Evolutionary conservation across 2,888 invertebrate genomes (phyloP), one percentile per base, ranked within the genome.

Genomic region (Philaethria dido): DNA sequence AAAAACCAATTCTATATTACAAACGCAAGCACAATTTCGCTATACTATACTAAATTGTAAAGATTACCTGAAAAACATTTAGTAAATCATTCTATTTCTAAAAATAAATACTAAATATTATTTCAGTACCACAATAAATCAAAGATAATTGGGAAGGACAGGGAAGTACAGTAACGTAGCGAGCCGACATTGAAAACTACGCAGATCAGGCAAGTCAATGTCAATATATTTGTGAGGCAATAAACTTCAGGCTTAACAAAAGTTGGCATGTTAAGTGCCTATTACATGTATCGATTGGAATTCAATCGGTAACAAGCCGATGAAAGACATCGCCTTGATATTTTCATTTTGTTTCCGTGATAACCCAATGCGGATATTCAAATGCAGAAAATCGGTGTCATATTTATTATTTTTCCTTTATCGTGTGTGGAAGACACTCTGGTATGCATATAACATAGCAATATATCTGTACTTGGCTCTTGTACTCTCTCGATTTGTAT

Each of bases 311-410:
- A 13, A 57, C 20, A 55, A 29, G n/a, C 18, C 20, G 64, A 20
- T 50, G 65, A 65, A 52, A 60, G 65, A 65, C 42, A 50, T 65
- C 60, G 9, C 65, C 65, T 65, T 60, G 60, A 65, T 65, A 48
- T 42, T 18, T 50, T 65, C 59, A 60, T 60, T 64, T 29, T 3
- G 48, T 25, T 59, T 65, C 59, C 65, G 60, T 57, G 44, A 60
- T 44, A 39, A 18, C 8, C 42, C 65, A 52, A 60, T 60, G 45
- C 33, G 60, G 45, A 60, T 25, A 44, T 25, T 11, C 4, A 16
- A 39, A 59, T 16, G 25, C 6, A 22, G 16, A 42, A 14, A 22
- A 59, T 42, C 25, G 9, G 11, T 4, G 5, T 25, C 14, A n/a
- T n/a, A n/a, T 25, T 39, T 36, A 42, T 39, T n/a, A 3, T 9